phyloP scores from a whole-genome alignment of 2,888 invertebrate species.

The Reticulitermes lucifugus region DNA sequence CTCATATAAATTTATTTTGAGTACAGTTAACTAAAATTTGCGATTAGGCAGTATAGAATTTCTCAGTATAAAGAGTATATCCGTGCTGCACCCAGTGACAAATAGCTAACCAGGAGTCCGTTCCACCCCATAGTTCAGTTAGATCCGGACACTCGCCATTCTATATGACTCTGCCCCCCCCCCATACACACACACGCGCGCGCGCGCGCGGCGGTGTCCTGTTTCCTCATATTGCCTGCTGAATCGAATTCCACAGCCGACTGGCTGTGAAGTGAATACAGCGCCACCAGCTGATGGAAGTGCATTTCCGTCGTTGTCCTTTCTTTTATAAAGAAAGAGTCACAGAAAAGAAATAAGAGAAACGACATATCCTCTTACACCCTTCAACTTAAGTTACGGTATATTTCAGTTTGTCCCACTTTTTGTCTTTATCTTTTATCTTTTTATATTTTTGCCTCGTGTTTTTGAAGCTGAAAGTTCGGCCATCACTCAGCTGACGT shows the following conservation, averaged over 20 bases:
- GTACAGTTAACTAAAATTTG: not conserved
- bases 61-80: not conserved
- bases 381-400: not conserved
- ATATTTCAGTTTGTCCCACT: not conserved
- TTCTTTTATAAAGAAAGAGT: not conserved
- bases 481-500: not conserved
- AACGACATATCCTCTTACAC: not conserved
- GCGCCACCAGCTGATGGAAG: not conserved
- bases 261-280: not conserved
- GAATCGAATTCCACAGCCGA: slow-evolving; percentile 9
- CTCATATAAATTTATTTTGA: too few species aligned
- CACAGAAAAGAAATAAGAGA: not conserved
- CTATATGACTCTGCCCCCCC: too few species aligned
- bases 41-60: not conserved
- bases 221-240: slow-evolving; percentile 3
- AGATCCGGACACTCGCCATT: too few species aligned
- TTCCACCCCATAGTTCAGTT: too few species aligned
- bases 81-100: not conserved
- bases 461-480: not conserved
- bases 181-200: not conserved
- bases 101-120: not conserved
- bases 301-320: not conserved
- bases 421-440: not conserved
- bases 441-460: not conserved
- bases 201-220: not conserved